phyloP scores from a whole-genome alignment of 2,888 invertebrate species.

The Rotaria macrura region DNA sequence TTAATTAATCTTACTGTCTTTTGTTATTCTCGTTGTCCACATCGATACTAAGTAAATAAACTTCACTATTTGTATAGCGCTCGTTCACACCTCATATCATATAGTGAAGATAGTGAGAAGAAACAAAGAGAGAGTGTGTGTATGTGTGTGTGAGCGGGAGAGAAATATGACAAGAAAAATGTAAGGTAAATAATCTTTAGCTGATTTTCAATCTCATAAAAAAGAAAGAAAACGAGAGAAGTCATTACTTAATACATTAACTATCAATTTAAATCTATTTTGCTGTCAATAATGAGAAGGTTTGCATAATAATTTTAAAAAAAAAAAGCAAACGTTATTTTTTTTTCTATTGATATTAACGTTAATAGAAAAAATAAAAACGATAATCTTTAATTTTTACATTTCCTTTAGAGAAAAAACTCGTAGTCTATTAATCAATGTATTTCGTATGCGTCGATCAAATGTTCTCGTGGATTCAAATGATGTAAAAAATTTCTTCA shows the following conservation, averaged over 20 bases:
- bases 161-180: neutral
- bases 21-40: neutral
- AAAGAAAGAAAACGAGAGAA: neutral
- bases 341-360: neutral
- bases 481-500: neutral
- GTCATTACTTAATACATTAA: neutral
- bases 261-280: neutral
- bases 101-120: neutral
- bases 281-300: neutral
- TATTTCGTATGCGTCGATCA: constrained; percentile 16
- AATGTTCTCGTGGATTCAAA: neutral
- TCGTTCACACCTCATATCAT: neutral
- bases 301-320: neutral
- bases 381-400: neutral
- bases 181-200: neutral
- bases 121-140: neutral
- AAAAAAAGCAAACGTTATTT: neutral
- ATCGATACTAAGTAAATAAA: constrained; percentile 5
- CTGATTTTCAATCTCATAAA: neutral
- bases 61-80: neutral
- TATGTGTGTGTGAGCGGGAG: neutral
- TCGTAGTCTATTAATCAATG: neutral
- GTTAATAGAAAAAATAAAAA: neutral
- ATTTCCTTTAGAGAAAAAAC: neutral
- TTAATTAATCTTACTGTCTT: neutral